These are phyloP conservation scores for Gavialis gangeticus DNA, from an alignment of 2,113 vertebrate species.

Conservation along the genomic window DNA sequence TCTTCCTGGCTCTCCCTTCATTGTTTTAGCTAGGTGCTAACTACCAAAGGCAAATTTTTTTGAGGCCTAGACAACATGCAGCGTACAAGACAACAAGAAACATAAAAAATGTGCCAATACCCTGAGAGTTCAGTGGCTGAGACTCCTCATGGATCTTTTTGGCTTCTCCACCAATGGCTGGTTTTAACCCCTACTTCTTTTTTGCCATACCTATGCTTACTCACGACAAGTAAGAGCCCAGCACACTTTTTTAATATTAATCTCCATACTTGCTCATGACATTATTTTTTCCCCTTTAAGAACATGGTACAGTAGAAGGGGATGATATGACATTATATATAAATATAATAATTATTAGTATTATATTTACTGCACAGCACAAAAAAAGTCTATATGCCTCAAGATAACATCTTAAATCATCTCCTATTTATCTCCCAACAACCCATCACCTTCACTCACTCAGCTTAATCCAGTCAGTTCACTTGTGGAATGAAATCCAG, in stretches of 20 bases:
- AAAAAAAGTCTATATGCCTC: neutral
- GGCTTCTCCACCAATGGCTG: neutral
- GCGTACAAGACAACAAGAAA: accelerated
- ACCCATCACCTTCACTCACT: neutral
- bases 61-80: neutral
- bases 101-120: neutral
- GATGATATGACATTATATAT: neutral
- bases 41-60: neutral
- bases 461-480: neutral
- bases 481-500: neutral
- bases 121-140: too few species aligned
- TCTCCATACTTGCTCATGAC: neutral
- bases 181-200: neutral
- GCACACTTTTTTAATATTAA: neutral
- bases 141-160: neutral
- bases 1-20: too few species aligned
- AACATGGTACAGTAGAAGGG: neutral
- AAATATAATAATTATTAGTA: neutral
- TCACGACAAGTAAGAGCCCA: neutral
- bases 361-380: neutral
- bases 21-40: neutral
- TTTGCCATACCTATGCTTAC: accelerated
- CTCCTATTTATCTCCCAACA: neutral
- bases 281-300: neutral
- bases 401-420: neutral